Evolutionary conservation across 2,888 invertebrate genomes (phyloP).

Genomic region (Macrophya alboannulata): DNA sequence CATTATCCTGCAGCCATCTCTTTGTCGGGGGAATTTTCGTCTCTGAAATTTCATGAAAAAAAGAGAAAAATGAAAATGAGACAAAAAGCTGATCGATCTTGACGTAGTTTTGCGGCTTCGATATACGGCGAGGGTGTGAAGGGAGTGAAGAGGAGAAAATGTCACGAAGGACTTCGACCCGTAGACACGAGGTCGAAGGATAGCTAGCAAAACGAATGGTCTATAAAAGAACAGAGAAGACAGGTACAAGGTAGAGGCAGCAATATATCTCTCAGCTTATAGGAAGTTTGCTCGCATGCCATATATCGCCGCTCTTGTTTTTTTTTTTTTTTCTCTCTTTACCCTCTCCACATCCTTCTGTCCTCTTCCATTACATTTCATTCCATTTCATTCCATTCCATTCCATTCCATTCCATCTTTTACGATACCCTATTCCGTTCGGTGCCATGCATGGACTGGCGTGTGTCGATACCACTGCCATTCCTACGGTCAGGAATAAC

Average conservation of each 20-base stretch:
- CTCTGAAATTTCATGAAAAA: background rate
- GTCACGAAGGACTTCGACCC: constrained; percentile 54
- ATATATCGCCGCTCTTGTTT: constrained; percentile 43
- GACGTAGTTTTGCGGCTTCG: constrained; percentile 27
- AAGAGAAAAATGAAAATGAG: background rate
- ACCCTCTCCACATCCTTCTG: constrained; percentile 1
- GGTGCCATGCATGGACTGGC: constrained; percentile 28
- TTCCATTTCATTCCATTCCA: constrained; percentile 46
- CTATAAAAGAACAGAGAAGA: constrained; percentile 56
- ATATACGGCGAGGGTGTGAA: constrained; percentile 26
- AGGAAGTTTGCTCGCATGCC: constrained; percentile 56
- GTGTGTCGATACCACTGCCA: constrained; percentile 41
- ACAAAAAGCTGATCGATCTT: constrained; percentile 38
- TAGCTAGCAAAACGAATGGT: constrained; percentile 53
- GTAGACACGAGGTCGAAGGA: constrained; percentile 51
- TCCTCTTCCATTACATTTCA: constrained; percentile 40
- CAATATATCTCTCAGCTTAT: constrained; percentile 51
- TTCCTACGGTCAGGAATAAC: constrained; percentile 12
- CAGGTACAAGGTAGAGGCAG: constrained; percentile 53
- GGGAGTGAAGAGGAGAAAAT: constrained; percentile 23
- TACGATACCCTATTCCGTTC: constrained; percentile 38
- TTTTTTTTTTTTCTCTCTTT: constrained; percentile 38
- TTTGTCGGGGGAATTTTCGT: background rate
- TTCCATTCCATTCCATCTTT: constrained; percentile 39
- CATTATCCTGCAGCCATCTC: background rate